Percentiles rank a stretch among this genome's conserved stretches.
phyloP scores from a whole-genome alignment of 2,113 vertebrate genomes.

The Sisor rabdophorus region DNA sequence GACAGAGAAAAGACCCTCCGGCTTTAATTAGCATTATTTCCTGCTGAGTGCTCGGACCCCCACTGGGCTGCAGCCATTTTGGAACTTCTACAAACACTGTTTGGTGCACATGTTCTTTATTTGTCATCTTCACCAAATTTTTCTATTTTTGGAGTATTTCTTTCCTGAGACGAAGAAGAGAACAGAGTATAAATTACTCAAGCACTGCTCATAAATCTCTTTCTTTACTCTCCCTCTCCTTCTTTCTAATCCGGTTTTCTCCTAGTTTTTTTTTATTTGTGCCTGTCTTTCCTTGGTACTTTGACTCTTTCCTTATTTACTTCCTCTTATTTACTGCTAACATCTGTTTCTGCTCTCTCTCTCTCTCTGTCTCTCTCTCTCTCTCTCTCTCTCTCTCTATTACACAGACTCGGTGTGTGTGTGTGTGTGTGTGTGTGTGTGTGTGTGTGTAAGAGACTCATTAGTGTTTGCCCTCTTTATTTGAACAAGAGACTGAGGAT shows the following conservation, averaged over 20 bases:
- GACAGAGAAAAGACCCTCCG: slow-evolving; percentile 82
- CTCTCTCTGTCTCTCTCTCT: slow-evolving; percentile 40
- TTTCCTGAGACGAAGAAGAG: slow-evolving; percentile 59
- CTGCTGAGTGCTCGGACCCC: slow-evolving; percentile 69
- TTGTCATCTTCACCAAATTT: slow-evolving; percentile 45
- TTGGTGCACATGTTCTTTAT: slow-evolving; percentile 65
- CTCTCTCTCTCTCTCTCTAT: slow-evolving; percentile 65
- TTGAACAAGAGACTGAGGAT: slow-evolving; percentile 64
- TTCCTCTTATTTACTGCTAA: slow-evolving; percentile 27
- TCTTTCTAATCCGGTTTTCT: slow-evolving; percentile 15
- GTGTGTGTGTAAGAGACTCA: slow-evolving; percentile 65
- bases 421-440: slow-evolving; percentile 37
- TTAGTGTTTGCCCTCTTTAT: slow-evolving; percentile 74
- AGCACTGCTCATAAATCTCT: slow-evolving; percentile 53
- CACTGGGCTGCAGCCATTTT: slow-evolving; percentile 57
- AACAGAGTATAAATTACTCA: slow-evolving; percentile 60
- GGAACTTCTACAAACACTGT: slow-evolving; percentile 64
- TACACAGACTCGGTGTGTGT: slow-evolving; percentile 46
- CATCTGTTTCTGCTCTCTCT: background rate
- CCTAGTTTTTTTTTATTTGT: slow-evolving; percentile 3
- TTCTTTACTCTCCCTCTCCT: slow-evolving; percentile 8
- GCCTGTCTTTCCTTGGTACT: slow-evolving; percentile 10
- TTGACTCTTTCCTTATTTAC: slow-evolving; percentile 16
- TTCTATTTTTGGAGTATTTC: slow-evolving; percentile 32
- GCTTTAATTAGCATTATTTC: slow-evolving; percentile 88